These are phyloP conservation scores for Torymus aiolomorphi DNA, from an alignment of 2,888 invertebrate genomes.

Conservation along the genomic window DNA sequence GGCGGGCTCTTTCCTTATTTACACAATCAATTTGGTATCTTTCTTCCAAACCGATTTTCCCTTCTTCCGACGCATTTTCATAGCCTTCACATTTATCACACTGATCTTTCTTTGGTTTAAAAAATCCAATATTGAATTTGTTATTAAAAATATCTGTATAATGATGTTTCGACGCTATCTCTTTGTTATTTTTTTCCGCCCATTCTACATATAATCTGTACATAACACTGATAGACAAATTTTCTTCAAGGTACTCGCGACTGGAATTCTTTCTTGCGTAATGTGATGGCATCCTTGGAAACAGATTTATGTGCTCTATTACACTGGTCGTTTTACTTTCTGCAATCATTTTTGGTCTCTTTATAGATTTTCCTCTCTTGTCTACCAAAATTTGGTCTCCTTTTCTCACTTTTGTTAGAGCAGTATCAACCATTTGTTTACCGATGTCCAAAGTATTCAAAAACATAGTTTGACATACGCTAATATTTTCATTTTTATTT, in stretches of 20 bases:
- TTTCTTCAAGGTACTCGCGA: conserved; percentile 42
- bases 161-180: conserved; percentile 19
- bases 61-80: background rate
- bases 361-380: too few species aligned
- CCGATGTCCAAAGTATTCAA: too few species aligned
- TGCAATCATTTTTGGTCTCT: too few species aligned
- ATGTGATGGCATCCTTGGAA: conserved; percentile 44
- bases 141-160: conserved; percentile 46
- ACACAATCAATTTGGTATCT: conserved; percentile 55
- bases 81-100: too few species aligned
- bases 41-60: conserved; percentile 26
- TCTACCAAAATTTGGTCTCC: too few species aligned
- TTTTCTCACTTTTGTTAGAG: too few species aligned
- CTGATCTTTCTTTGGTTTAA: conserved; percentile 63
- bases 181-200: conserved; percentile 2
- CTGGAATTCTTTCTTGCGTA: conserved; percentile 38
- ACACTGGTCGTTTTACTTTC: conserved; percentile 2
- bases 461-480: too few species aligned
- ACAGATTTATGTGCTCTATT: conserved; percentile 44
- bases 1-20: conserved; percentile 57
- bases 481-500: too few species aligned
- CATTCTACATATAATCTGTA: conserved; percentile 41
- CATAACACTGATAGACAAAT: too few species aligned
- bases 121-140: conserved; percentile 50
- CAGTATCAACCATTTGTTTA: too few species aligned